phyloP scores from a whole-genome alignment of 2,797 vertebrate species.

The Thalassophryne amazonica region DNA sequence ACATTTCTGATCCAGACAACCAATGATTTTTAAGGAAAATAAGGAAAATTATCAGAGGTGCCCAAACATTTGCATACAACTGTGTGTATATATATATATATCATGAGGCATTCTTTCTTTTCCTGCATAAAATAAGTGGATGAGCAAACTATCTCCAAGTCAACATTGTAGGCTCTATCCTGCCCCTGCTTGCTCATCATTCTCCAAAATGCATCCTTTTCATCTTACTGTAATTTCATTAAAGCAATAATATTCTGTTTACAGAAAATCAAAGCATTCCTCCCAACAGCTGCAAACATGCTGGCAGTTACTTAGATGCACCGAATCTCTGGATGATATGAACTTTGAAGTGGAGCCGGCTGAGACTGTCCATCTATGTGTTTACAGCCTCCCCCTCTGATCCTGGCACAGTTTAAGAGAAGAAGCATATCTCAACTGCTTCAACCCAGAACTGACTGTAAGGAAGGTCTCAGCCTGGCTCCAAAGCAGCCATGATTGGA shows the following conservation, averaged over 20 bases:
- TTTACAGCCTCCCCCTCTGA: slow-evolving; percentile 58
- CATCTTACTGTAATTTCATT: neutral
- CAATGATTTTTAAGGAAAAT: too few relatives aligned
- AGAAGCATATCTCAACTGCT: slow-evolving; percentile 46
- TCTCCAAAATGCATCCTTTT: slow-evolving; percentile 10
- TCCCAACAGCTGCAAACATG: neutral
- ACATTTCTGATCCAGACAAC: too few relatives aligned
- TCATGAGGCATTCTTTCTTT: too few relatives aligned
- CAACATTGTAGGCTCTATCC: neutral
- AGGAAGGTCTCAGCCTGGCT: slow-evolving; percentile 39
- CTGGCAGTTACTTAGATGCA: slow-evolving; percentile 8
- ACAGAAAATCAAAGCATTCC: slow-evolving; percentile 4
- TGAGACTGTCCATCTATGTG: slow-evolving; percentile 20
- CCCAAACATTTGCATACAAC: too few relatives aligned
- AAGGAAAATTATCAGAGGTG: too few relatives aligned
- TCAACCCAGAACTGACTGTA: slow-evolving; percentile 35
- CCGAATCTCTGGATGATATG: neutral
- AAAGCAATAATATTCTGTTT: neutral
- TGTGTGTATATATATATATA: too few relatives aligned
- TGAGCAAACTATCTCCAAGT: too few relatives aligned
- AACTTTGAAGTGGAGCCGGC: slow-evolving; percentile 6
- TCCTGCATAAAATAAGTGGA: too few relatives aligned
- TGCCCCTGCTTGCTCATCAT: slow-evolving; percentile 11
- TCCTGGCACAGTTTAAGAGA: slow-evolving; percentile 61
- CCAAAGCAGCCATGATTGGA: slow-evolving; percentile 26